Conservation (phyloP, 2,113 vertebrate species). For the Ondatra zibethicus region DNA sequence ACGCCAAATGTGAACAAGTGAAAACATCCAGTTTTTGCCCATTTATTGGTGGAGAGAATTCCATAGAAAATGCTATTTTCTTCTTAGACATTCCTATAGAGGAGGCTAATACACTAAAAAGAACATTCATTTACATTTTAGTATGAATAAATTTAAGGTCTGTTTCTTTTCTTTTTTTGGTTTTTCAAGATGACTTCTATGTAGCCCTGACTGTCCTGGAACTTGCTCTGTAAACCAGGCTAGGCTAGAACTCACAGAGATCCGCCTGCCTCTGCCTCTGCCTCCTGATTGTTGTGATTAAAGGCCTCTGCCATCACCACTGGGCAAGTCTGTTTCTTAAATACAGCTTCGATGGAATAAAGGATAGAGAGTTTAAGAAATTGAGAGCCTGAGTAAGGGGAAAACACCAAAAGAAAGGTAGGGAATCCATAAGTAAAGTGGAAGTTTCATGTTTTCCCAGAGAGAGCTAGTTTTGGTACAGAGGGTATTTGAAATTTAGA, state of each 20-base stretch:
- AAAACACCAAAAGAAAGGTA: no score
- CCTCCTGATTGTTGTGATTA: no score
- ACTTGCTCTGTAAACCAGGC: neutral
- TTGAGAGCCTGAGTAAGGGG: no score
- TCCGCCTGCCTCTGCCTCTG: neutral
- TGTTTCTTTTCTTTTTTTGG: constrained; percentile 1
- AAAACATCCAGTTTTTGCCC: neutral
- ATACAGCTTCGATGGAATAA: no score
- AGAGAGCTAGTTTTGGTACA: no score
- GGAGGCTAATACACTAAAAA: neutral
- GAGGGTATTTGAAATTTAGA: no score
- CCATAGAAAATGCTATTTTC: constrained; percentile 3
- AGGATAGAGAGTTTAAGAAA: no score
- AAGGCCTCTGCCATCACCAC: no score
- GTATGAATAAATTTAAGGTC: constrained; percentile 25
- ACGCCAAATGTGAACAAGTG: neutral
- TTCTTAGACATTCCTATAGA: constrained; percentile 8
- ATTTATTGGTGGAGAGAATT: constrained; percentile 36
- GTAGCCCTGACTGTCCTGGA: neutral
- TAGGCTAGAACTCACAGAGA: neutral
- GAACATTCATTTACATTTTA: constrained; percentile 54
- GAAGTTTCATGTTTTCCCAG: no score
- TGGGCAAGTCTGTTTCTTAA: no score
- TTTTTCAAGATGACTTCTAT: neutral
- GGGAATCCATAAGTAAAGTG: no score